Evolutionary conservation across 2,888 invertebrate genomes (phyloP), one percentile per base, ranked within the genome.

Genomic region (Chironomus riparius): DNA sequence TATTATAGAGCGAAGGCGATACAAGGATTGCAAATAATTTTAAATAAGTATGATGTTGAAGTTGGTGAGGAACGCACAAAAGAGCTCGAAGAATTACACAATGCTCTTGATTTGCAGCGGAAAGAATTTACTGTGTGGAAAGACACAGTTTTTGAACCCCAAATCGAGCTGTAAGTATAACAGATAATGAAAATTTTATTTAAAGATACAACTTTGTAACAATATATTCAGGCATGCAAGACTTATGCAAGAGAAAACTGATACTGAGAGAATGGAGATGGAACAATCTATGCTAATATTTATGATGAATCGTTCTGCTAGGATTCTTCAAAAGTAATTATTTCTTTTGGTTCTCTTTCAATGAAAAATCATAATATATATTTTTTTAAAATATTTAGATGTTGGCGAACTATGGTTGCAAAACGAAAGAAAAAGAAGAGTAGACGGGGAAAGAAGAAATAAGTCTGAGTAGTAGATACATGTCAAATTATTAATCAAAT

Each of bases 31-130:
- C 68, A 76, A 69, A n/a, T 28, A 15, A 69, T 76, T 48, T 38
- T 89, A 6, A 84, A 86, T 76, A 88, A 88, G 79, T 89, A 88
- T 78, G 89, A 89, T 78, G 77, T 82, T 6, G 89, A 89, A 80
- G 87, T 89, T 83, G 85, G 85, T 0, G 87, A 87, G 70, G 86
- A 87, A 78, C 65, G 74, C 1, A 88, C 89, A 77, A 78, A 82
- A 0, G 86, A 88, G 77, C 81, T 86, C 1, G 89, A 88, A 70
- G 85, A 86, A 50, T 82, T 86, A 12, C 48, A 18, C 21, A 15
- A 7, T 4, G 76, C 76, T 18, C 38, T 76, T n/a, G 76, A 76
- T 18, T 10, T 38, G 2, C 76, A 76, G 28, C 13, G 69, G 28
- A 50, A 48, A 18, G 76, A 76, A 69, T 76, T 76, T 68, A 18